Evolutionary conservation across 2,113 vertebrate genomes (phyloP), one percentile per base, ranked within the genome.

Genomic region (Chitala chitala): DNA sequence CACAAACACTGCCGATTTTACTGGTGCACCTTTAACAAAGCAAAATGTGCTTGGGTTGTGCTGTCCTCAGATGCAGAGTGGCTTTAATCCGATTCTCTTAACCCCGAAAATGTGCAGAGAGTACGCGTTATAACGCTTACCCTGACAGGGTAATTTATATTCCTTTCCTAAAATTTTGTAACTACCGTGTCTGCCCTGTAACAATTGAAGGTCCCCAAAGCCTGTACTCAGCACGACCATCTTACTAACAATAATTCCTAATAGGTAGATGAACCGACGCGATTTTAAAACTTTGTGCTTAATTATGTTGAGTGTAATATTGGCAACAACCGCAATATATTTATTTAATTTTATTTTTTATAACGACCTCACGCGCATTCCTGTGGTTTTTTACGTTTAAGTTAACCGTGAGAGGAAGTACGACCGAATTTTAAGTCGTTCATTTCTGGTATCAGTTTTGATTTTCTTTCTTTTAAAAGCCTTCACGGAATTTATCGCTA

Each of bases 61-160:
- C 51, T 48, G 8, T 55, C 42, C 66, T 31, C 22, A 68, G 53
- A 68, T 71, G 44, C 22, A 51, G 46, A 68, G 20, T 53, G 48
- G 74, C 36, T 61, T 61, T 69, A 40, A 51, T 24, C 66, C 20
- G 29, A 55, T 36, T 46, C 33, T 71, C 44, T 48, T 76, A 71
- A 76, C 54, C 66, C 68, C 33, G 53, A 42, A 71, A 53, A 76
- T 76, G 74, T 29, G 40, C 74, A 61, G 54, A 33, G 69, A 26
- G 74, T 26, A 20, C 48, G 7, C 51, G 40, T 64, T 58, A 46
- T 69, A 68, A 68, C 69, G 33, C 51, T 68, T 74, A 38, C n/a
- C n/a, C 51, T 46, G 9, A 33, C 63, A 44, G 13, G 24, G 26
- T 50, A 71, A 64, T 55, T 73, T 73, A 31, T 63, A 73, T 71